Evolutionary conservation across 2,113 vertebrate species (phyloP).

Genomic region (Tonatia bakeri): DNA sequence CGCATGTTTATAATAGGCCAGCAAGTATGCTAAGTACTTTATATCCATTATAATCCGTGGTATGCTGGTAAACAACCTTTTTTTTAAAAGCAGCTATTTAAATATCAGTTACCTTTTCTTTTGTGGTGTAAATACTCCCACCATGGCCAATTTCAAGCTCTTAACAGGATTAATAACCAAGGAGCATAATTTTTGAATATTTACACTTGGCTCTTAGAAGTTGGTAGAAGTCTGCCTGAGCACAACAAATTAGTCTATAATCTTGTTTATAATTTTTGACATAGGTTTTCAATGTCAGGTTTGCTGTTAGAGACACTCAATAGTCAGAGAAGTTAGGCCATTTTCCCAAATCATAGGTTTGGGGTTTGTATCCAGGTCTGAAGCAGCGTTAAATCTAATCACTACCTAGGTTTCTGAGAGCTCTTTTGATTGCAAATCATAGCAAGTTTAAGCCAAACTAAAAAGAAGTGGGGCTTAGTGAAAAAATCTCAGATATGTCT

Average conservation of each 20-base stretch:
- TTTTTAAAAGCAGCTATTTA: background rate
- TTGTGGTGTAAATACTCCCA: background rate
- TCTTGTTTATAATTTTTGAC: background rate
- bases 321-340: background rate
- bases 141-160: background rate
- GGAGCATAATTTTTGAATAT: background rate
- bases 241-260: background rate
- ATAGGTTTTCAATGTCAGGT: background rate
- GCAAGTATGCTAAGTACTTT: background rate
- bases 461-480: background rate
- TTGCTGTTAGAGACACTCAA: background rate
- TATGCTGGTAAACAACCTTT: background rate
- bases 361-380: background rate
- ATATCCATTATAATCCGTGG: background rate
- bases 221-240: background rate
- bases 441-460: background rate
- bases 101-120: background rate
- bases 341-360: background rate
- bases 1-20: background rate
- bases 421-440: background rate
- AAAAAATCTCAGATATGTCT: background rate
- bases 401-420: background rate
- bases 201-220: background rate
- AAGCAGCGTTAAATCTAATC: background rate
- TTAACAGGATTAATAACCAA: background rate